These are phyloP conservation scores for Drosophila melanica DNA, from an alignment of 1,140 invertebrate species.

Conservation along the genomic window DNA sequence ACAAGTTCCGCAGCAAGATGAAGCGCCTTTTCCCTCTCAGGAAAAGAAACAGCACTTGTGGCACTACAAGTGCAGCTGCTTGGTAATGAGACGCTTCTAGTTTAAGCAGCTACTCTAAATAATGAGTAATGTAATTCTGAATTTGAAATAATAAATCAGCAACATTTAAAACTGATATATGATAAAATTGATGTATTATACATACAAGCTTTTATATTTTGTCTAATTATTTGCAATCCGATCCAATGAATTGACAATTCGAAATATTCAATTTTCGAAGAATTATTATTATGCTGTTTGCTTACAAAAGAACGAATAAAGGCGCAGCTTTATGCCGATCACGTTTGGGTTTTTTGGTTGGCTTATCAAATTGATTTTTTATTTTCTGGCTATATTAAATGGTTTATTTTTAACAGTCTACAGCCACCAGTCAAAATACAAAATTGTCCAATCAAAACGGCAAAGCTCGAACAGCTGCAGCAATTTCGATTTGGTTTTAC, in stretches of 20 bases:
- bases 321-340: constrained; percentile 23
- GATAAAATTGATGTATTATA: no score
- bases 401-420: constrained; percentile 1
- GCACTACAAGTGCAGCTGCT: not conserved
- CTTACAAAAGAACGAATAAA: constrained; percentile 15
- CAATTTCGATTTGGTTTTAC: constrained; percentile 28
- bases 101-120: not conserved
- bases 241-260: constrained; percentile 27
- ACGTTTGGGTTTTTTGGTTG: constrained; percentile 26
- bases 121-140: not conserved
- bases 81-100: not conserved
- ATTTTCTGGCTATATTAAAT: constrained; percentile 12
- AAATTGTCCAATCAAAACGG: constrained; percentile 34
- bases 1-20: constrained; percentile 49
- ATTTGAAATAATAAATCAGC: no score
- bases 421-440: constrained; percentile 4
- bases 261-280: not conserved
- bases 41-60: not conserved
- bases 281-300: constrained; percentile 13
- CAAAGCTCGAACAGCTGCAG: constrained; percentile 30
- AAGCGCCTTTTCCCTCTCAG: no score
- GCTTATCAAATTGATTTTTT: constrained; percentile 18
- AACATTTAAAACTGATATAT: no score
- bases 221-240: not conserved
- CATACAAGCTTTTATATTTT: not conserved